A percentile compares a stretch with the other conserved stretches of the same genome.
Evolutionary conservation across 1,140 invertebrate species (phyloP).

Genomic region (Anastatus disparis): DNA sequence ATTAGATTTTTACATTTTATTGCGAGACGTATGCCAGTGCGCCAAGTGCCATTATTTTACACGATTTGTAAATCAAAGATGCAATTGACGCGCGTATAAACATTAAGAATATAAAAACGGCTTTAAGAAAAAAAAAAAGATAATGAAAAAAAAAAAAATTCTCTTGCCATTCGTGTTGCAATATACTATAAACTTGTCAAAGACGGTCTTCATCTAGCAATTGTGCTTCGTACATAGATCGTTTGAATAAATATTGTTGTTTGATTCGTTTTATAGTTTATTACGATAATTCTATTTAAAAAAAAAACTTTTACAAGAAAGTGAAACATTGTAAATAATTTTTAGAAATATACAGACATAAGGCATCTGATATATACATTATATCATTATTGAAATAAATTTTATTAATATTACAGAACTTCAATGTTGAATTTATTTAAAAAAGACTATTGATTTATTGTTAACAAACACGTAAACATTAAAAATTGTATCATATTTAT

Average conservation of each 20-base stretch:
- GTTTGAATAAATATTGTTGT: slow-evolving; percentile 58
- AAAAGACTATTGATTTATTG: no score
- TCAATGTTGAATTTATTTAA: not conserved
- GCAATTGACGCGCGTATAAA: slow-evolving; percentile 27
- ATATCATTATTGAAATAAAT: slow-evolving; percentile 54
- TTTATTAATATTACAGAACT: slow-evolving; percentile 50
- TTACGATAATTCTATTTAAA: slow-evolving; percentile 60
- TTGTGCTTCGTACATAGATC: slow-evolving; percentile 35
- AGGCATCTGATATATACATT: slow-evolving; percentile 44
- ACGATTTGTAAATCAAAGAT: slow-evolving; percentile 44
- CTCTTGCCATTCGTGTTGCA: slow-evolving; percentile 52
- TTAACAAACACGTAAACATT: no score
- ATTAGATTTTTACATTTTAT: slow-evolving; percentile 35
- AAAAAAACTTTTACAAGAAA: slow-evolving; percentile 49
- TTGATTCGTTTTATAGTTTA: slow-evolving; percentile 65
- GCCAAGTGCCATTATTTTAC: slow-evolving; percentile 62
- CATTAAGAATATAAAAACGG: slow-evolving; percentile 43
- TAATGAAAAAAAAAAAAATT: slow-evolving; percentile 44
- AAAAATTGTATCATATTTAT: no score
- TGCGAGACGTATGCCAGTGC: slow-evolving; percentile 56
- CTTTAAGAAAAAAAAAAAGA: slow-evolving; percentile 42
- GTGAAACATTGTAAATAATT: slow-evolving; percentile 57
- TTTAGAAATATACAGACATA: slow-evolving; percentile 56
- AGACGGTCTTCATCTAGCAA: slow-evolving; percentile 32
- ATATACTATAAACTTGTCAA: slow-evolving; percentile 42